A percentile compares a stretch with the other conserved stretches of the same genome.
These are phyloP conservation scores for Taenaris catops DNA, from an alignment of 2,888 invertebrate genomes.

Conservation along the genomic window DNA sequence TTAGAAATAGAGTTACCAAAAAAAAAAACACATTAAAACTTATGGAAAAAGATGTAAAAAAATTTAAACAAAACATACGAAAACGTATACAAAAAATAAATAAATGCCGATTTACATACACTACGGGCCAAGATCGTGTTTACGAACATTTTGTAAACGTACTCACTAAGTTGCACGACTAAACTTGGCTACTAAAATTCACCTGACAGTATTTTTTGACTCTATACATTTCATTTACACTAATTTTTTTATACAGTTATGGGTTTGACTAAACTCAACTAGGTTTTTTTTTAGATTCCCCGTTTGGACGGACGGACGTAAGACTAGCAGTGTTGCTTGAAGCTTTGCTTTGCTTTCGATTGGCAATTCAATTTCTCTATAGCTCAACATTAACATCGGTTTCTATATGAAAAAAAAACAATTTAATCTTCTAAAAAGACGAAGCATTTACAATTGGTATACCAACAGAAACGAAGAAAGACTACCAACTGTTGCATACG, in stretches of 20 bases:
- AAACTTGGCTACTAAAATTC: conserved; percentile 16
- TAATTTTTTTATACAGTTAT: conserved; percentile 42
- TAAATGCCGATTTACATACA: conserved; percentile 58
- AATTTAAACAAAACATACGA: conserved; percentile 18
- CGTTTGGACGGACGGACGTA: conserved; percentile 69
- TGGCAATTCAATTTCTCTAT: conserved; percentile 2
- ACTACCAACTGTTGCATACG: background rate
- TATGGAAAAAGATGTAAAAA: too few species aligned
- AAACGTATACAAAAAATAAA: too few species aligned
- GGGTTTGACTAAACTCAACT: conserved; percentile 43
- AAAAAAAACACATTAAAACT: too few species aligned
- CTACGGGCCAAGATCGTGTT: conserved; percentile 33
- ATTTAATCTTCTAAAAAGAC: too few species aligned
- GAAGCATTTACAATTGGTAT: too few species aligned
- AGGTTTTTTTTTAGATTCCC: conserved; percentile 49
- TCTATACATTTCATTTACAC: conserved; percentile 38
- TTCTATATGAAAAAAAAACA: too few species aligned
- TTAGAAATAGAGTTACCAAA: too few species aligned
- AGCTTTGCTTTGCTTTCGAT: conserved; percentile 28
- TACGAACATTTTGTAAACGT: conserved; percentile 14
- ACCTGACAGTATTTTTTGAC: conserved; percentile 19
- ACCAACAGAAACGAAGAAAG: too few species aligned
- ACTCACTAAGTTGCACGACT: conserved; percentile 14
- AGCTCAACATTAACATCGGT: background rate
- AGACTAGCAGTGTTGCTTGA: conserved; percentile 43